Conservation (phyloP, 2,888 invertebrate genomes). For the Apodemia duryi region DNA sequence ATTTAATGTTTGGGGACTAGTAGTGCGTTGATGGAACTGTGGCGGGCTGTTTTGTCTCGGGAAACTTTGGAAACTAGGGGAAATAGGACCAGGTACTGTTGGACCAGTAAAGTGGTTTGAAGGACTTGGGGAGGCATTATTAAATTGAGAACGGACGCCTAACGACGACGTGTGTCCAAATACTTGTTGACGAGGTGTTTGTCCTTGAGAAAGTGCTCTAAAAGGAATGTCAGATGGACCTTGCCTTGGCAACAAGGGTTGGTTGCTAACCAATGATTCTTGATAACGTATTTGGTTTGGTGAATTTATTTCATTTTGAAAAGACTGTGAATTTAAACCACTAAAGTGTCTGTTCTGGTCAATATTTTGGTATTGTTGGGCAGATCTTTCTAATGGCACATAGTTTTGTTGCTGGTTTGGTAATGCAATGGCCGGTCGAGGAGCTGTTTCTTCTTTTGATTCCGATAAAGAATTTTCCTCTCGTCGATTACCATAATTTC, state of each 20-base stretch:
- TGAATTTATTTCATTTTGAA: conserved; percentile 54
- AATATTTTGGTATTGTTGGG: conserved; percentile 40
- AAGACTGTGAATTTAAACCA: conserved; percentile 42
- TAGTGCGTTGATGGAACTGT: conserved; percentile 53
- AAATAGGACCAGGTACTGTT: conserved; percentile 52
- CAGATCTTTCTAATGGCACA: conserved; percentile 50
- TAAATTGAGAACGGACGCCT: conserved; percentile 48
- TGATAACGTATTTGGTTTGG: conserved; percentile 72
- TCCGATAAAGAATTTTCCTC: conserved; percentile 54
- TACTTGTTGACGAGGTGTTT: conserved; percentile 52
- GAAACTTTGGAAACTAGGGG: conserved; percentile 53
- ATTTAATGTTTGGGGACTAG: conserved; percentile 48
- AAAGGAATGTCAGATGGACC: conserved; percentile 61
- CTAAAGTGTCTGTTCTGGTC: conserved; percentile 40
- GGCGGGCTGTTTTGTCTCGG: conserved; percentile 54
- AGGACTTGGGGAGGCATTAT: conserved; percentile 51
- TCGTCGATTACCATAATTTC: conserved; percentile 58
- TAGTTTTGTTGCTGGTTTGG: conserved; percentile 58
- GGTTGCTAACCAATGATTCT: conserved; percentile 57
- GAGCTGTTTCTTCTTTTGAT: conserved; percentile 81
- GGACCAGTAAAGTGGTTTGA: conserved; percentile 51
- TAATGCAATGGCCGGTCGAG: conserved; percentile 80
- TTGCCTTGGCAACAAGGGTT: conserved; percentile 68
- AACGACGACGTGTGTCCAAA: conserved; percentile 54
- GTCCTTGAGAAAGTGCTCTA: conserved; percentile 39